Percentiles rank a stretch among this genome's conserved stretches.
These are phyloP conservation scores for Dendrolimus kikuchii DNA, from an alignment of 1,140 invertebrate species.

Conservation along the genomic window DNA sequence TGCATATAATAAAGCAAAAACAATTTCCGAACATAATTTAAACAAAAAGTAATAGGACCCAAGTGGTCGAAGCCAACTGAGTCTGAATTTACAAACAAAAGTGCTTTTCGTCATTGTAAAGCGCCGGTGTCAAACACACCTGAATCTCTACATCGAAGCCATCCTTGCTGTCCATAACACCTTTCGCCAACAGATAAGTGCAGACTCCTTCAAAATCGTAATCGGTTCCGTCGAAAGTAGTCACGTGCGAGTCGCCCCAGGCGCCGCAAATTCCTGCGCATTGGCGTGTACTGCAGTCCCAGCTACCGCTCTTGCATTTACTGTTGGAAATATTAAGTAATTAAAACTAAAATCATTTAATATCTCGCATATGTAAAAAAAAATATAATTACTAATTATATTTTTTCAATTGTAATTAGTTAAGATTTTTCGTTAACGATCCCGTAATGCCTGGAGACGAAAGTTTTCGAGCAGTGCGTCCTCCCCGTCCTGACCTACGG, in stretches of 20 bases:
- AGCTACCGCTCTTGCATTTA: conserved; percentile 77
- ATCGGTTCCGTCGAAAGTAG: conserved; percentile 87
- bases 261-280: conserved; percentile 83
- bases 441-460: too few relatives aligned
- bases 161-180: conserved; percentile 73
- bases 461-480: too few relatives aligned
- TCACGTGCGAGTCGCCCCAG: conserved; percentile 92
- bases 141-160: conserved; percentile 81
- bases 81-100: background rate
- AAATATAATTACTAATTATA: background rate
- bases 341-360: background rate
- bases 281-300: conserved; percentile 77
- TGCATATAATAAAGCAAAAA: too few relatives aligned
- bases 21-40: too few relatives aligned
- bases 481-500: too few relatives aligned
- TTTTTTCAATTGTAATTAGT: too few relatives aligned
- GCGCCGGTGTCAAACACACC: conserved; percentile 36
- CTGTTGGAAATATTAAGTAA: conserved; percentile 45
- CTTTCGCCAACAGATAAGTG: conserved; percentile 88
- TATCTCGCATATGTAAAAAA: background rate
- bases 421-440: too few relatives aligned
- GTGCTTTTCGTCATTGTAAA: background rate
- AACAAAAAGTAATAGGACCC: conserved; percentile 1
- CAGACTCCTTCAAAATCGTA: conserved; percentile 93
- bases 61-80: background rate